Evolutionary conservation across 2,888 invertebrate species (phyloP), one percentile per base, ranked within the genome.

Genomic region (Cerastoderma edule): DNA sequence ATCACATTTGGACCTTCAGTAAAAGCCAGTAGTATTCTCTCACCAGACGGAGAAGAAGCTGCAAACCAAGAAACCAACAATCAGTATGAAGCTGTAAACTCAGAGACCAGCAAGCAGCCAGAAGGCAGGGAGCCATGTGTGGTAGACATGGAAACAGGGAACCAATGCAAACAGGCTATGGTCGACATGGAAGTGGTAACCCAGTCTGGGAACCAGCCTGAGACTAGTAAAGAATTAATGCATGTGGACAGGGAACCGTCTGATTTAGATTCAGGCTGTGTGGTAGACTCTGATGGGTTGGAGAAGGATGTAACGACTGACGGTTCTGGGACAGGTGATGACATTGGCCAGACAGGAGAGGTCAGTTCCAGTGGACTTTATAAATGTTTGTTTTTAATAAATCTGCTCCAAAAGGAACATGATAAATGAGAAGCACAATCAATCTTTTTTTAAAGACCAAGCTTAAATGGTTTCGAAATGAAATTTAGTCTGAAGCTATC

Each of bases 1-100:
- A 87, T 88, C 1, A 84, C 78, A 24, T 84, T 85, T 63, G 85
- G 87, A 44, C 82, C 86, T 30, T 72, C 87, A 3, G 68, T 87
- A 32, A 73, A 77, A 30, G 69, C 80, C 24, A 73, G 65, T 32
- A 68, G 35, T 69, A 69, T 75, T 16, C 13, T 28, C 28, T 5
- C 44, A 27, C 16, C 46, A 13, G 27, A 53, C 22, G n/a, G 57
- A 27, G 57, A 57, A n/a, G 60, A 33, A 24, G 24, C 32, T 27
- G 60, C 33, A 8, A 22, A 64, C 27, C 28, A 27, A 30, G n/a
- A 27, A 30, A 53, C 22, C 30, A 16, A 48, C 24, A 57, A 67
- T 24, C 24, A 60, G 35, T 28, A 32, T 30, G 8, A 16, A 39
- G 16, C 39, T 39, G 39, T 39, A 39, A 16, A n/a, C n/a, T 39